Evolutionary conservation across 2,888 invertebrate genomes (phyloP), one percentile per base, ranked within the genome.

Genomic region (Orthosia incerta): DNA sequence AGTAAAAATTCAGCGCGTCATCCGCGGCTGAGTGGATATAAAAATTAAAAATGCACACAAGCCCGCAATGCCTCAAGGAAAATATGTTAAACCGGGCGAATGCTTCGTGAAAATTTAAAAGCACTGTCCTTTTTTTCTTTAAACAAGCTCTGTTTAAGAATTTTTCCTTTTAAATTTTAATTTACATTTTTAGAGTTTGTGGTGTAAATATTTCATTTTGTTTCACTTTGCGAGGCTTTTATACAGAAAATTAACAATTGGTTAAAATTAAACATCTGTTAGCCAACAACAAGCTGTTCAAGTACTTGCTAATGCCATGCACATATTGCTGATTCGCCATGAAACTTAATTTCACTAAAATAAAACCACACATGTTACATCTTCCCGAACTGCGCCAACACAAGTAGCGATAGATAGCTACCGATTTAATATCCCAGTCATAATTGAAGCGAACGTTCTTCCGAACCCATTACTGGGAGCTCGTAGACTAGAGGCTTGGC

Each of bases 1-100:
- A 94, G 93, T 95, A 95, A 95, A 95, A 95, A 95, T 95, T 95
- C 94, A 95, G 82, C 88, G 89, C 92, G 94, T 94, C 95, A 94
- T 94, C 92, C 90, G 83, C 88, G 87, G 89, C 88, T 88, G 91
- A 90, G 91, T 89, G 93, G 93, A 86, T 89, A 93, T 95, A 92
- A 95, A 95, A 93, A 95, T 95, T 95, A 95, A 95, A 95, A 92
- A 95, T 95, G 95, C 95, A 95, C 95, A 94, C 93, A 89, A 89
- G 91, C 83, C 90, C 85, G 84, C 88, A 88, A 88, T 89, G 93
- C 94, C 94, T 94, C 92, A 93, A 95, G 94, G 94, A 95, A 95
- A 95, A 93, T 90, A 93, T 93, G 93, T 91, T 91, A 86, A 90
- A 84, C 89, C 86, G 85, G 87, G 89, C 88, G 87, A 88, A 91